Percentiles rank a stretch among this genome's conserved stretches.
Conservation (phyloP, 2,888 invertebrate genomes). For the Phasia obesa region DNA sequence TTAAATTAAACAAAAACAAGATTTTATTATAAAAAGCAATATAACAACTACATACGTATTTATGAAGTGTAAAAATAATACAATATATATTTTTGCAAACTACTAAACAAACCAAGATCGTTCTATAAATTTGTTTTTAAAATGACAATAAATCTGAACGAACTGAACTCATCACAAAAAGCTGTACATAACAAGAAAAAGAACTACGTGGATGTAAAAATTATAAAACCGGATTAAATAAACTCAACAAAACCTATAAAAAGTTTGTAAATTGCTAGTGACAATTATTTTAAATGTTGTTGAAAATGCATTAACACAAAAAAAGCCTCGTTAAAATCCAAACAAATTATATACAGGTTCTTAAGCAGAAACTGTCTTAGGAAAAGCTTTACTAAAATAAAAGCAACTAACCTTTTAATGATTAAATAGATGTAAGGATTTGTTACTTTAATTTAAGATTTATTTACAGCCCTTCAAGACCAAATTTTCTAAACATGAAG, state of each 20-base stretch:
- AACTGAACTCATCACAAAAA: constrained; percentile 9
- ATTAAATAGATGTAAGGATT: constrained; percentile 2
- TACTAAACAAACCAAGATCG: not conserved
- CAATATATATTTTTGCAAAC: constrained; percentile 16
- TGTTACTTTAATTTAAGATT: too few species aligned
- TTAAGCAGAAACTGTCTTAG: not conserved
- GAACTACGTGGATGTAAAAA: constrained; percentile 53
- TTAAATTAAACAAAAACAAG: constrained; percentile 70
- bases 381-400: constrained; percentile 3
- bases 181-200: constrained; percentile 14
- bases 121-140: constrained; percentile 33
- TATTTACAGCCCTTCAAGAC: constrained; percentile 35
- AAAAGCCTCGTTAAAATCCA: constrained; percentile 13
- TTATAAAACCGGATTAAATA: constrained; percentile 41
- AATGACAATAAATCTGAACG: constrained; percentile 28
- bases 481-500: not conserved
- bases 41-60: constrained; percentile 40
- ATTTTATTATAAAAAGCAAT: constrained; percentile 71
- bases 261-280: constrained; percentile 61
- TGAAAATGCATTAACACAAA: constrained; percentile 30
- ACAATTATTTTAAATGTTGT: constrained; percentile 48
- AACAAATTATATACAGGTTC: not conserved
- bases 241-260: constrained; percentile 33
- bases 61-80: constrained; percentile 41
- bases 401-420: constrained; percentile 1